These are phyloP conservation scores for Ptilodon capucinus DNA, from an alignment of 2,888 invertebrate species.

Conservation along the genomic window DNA sequence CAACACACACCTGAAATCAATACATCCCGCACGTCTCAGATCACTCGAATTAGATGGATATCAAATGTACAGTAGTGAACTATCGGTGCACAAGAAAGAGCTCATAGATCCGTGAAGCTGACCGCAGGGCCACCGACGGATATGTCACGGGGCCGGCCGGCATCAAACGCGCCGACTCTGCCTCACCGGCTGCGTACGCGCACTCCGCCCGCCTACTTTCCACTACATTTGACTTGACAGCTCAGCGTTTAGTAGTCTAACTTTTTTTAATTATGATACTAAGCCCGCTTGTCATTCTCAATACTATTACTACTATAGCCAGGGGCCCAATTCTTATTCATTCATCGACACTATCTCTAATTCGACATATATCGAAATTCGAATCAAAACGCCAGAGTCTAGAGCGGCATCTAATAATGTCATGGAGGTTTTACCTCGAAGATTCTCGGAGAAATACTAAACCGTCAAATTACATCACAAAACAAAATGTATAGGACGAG, in stretches of 20 bases:
- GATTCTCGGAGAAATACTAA: no score
- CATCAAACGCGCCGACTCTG: conserved; percentile 65
- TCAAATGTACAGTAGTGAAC: conserved; percentile 3
- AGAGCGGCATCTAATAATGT: no score
- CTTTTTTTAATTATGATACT: no score
- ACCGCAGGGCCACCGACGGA: conserved; percentile 54
- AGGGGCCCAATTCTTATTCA: no score
- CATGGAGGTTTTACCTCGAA: no score
- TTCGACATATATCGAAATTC: no score
- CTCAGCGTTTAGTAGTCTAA: conserved; percentile 16
- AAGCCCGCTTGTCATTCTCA: no score
- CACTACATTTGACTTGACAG: conserved; percentile 59
- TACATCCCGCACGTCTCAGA: conserved; percentile 6
- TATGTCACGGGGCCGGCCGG: conserved; percentile 72
- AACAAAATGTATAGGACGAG: no score
- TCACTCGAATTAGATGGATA: conserved; percentile 9
- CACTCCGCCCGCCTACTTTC: conserved; percentile 53
- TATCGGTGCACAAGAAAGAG: conserved; percentile 39
- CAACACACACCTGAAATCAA: conserved; percentile 3
- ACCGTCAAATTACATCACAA: no score
- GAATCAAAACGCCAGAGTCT: no score
- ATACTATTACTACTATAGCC: no score
- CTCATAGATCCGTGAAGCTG: conserved; percentile 64
- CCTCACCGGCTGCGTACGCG: conserved; percentile 55
- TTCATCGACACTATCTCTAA: no score